Base-by-base conservation (phyloP, 2,113 vertebrate species). In the Oostethus manadensis region DNA sequence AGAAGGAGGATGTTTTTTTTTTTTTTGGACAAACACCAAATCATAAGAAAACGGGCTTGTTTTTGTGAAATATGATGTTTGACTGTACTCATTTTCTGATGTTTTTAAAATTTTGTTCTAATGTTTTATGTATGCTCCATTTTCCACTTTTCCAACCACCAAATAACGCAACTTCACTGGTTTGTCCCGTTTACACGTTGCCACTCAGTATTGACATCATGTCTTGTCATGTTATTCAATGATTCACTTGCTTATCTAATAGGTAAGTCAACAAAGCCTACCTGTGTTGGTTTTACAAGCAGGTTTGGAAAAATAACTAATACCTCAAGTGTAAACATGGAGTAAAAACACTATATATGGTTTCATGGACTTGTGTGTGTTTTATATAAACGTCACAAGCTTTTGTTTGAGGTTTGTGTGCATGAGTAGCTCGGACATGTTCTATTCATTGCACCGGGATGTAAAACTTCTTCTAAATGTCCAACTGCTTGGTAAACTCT, bases 101-200 rank as follows among this genome's bases (percentile, higher is more conserved):
- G n/a, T n/a, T n/a, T n/a, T n/a, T n/a, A n/a, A n/a, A n/a, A n/a
- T n/a, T n/a, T n/a, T n/a, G n/a, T n/a, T n/a, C n/a, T n/a, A n/a
- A n/a, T n/a, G n/a, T n/a, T n/a, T n/a, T n/a, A 77, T 84, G 77
- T 48, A 60, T 73, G 74, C 62, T 76, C 38, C 18, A 44, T 68
- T 71, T 60, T 43, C 53, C 54, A 40, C 54, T 43, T 60, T 42
- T 49, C 2, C 17, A 20, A 20, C n/a, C n/a, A 66, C 20, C 43
- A 58, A 66, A 58, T 73, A 9, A 73, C 66, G n/a, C 65, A 71
- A 79, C 68, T 73, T 76, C 70, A 70, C 80, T 71, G 66, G 65
- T 66, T 72, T 62, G 59, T 69, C 67, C 69, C 71, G 50, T 76
- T 67, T 67, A 56, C 58, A 38, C 64, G 64, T 73, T 70, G 48